A percentile compares a stretch with the other conserved stretches of the same genome.
Evolutionary conservation across 2,113 vertebrate species (phyloP).

Genomic region (Passer montanus): DNA sequence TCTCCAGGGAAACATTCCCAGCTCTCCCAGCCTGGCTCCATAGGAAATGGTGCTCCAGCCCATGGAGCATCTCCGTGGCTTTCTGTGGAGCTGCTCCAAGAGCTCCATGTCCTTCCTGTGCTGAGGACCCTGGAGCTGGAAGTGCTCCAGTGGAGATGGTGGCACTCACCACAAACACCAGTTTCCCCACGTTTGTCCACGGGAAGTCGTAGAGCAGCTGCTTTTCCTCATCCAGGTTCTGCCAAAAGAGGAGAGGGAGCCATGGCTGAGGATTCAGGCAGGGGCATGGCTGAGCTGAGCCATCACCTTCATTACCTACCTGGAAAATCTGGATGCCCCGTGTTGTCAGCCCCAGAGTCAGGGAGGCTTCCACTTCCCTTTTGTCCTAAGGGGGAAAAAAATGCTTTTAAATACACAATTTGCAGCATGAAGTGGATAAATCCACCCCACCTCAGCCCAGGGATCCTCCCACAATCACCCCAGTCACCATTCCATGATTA

Average conservation of each 20-base stretch:
- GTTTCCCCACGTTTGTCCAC: constrained; percentile 97
- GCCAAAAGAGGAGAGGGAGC: neutral
- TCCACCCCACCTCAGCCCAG: neutral
- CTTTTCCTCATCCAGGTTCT: constrained; percentile 90
- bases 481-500: neutral
- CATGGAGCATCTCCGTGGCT: rapidly evolving
- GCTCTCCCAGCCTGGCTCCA: neutral
- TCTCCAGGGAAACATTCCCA: rapidly evolving
- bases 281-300: neutral
- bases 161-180: constrained; percentile 95
- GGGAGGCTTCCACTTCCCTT: constrained; percentile 92
- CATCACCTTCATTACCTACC: constrained; percentile 61
- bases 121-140: neutral
- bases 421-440: neutral
- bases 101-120: neutral
- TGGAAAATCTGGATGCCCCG: constrained; percentile 99
- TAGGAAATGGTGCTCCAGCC: neutral
- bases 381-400: constrained; percentile 84
- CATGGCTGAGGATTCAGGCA: neutral
- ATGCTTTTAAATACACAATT: neutral
- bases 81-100: neutral
- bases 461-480: neutral
- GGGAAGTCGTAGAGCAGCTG: constrained; percentile 96
- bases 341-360: constrained; percentile 91
- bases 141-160: neutral